Percentiles rank a stretch among this genome's conserved stretches.
Conservation (phyloP, 2,888 invertebrate species). For the Acronicta aceris region DNA sequence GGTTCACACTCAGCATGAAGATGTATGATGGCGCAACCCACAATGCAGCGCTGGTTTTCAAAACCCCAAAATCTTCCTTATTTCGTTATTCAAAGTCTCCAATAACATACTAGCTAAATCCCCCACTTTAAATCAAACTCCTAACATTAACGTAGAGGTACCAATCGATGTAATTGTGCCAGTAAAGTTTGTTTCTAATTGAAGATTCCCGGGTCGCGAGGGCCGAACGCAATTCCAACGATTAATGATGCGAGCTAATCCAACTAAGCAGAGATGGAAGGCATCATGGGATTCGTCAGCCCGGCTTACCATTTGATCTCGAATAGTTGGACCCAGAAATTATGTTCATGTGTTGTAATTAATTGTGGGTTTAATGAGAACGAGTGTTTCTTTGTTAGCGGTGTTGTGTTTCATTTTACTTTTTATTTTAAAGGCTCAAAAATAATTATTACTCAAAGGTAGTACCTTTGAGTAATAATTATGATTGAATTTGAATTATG, state of each 20-base stretch:
- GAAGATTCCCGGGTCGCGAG: conserved; percentile 76
- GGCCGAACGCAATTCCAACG: conserved; percentile 82
- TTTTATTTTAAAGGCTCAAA: background rate
- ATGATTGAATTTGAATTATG: too few relatives aligned
- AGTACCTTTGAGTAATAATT: too few relatives aligned
- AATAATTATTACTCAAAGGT: too few relatives aligned
- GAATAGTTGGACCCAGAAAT: conserved; percentile 62
- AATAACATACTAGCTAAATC: conserved; percentile 9
- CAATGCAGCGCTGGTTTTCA: too few relatives aligned
- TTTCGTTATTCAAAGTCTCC: background rate
- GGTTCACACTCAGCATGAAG: too few relatives aligned
- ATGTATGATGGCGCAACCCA: too few relatives aligned
- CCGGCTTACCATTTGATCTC: conserved; percentile 73
- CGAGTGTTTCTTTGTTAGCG: conserved; percentile 24
- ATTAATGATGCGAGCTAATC: conserved; percentile 88
- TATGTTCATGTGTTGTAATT: conserved; percentile 52
- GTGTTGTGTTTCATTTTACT: conserved; percentile 32
- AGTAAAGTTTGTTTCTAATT: conserved; percentile 84
- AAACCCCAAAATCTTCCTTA: too few relatives aligned
- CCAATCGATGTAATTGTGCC: conserved; percentile 79
- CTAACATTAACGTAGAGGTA: conserved; percentile 56
- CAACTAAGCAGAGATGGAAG: conserved; percentile 81
- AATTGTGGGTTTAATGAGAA: conserved; percentile 44
- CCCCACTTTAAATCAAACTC: conserved; percentile 58
- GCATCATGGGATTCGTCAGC: conserved; percentile 75